Conservation (phyloP, 2,888 invertebrate species). For the Cyaniris semiargus region DNA sequence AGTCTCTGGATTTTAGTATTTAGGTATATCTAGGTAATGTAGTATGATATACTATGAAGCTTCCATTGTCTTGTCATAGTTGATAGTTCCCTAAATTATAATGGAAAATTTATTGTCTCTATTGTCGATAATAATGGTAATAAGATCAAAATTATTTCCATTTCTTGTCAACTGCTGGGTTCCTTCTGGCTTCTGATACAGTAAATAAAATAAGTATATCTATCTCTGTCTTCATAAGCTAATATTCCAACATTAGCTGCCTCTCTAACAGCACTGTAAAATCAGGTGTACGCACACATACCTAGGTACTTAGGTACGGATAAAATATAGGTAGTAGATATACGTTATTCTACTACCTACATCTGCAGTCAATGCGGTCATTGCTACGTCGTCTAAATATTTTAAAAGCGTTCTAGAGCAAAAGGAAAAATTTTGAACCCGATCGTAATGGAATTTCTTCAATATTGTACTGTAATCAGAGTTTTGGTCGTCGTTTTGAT, state of each 20-base stretch:
- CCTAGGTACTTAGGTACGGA: too few species aligned
- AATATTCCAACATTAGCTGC: too few species aligned
- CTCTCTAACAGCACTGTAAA: too few species aligned
- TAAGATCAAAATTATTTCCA: background rate
- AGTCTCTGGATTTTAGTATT: background rate
- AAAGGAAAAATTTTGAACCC: background rate
- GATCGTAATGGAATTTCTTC: background rate
- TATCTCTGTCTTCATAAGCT: background rate
- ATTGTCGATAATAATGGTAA: background rate
- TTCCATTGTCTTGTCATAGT: slow-evolving; percentile 21
- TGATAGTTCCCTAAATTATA: slow-evolving; percentile 12
- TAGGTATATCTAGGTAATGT: background rate
- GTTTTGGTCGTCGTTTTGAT: background rate
- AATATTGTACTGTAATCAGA: background rate
- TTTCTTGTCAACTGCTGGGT: background rate
- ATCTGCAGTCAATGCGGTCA: too few species aligned
- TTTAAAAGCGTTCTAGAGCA: background rate
- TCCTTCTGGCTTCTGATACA: background rate
- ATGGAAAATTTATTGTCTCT: background rate
- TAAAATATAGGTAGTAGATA: too few species aligned
- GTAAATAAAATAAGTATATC: background rate
- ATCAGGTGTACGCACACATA: too few species aligned
- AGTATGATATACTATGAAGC: background rate
- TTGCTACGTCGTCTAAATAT: too few species aligned
- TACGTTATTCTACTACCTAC: too few species aligned